A percentile compares a stretch with the other conserved stretches of the same genome.
These are phyloP conservation scores for Hylomyscus alleni DNA, from an alignment of 2,797 vertebrate species.

Conservation along the genomic window DNA sequence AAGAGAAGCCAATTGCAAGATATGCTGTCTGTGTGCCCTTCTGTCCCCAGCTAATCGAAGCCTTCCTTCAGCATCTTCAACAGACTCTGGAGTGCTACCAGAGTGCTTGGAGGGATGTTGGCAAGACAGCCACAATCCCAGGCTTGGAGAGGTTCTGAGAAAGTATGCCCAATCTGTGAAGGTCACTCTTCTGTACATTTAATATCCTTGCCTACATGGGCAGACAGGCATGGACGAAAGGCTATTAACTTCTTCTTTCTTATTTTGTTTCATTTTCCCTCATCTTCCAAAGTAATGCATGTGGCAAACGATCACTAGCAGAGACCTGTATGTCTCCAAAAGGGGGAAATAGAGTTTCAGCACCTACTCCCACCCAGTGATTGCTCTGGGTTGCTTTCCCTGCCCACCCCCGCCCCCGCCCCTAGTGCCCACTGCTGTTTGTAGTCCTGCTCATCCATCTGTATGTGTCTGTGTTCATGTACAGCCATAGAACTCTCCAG, in stretches of 20 bases:
- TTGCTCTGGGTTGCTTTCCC: too few relatives aligned
- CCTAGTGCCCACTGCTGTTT: not conserved
- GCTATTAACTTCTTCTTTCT: not conserved
- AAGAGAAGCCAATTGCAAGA: not conserved
- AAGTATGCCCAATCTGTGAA: not conserved
- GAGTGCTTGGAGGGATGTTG: not conserved
- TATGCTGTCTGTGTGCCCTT: not conserved
- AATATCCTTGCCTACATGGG: not conserved
- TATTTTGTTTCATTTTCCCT: not conserved
- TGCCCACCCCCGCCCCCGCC: too few relatives aligned
- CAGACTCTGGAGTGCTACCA: not conserved
- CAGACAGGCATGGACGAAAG: not conserved
- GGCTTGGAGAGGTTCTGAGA: not conserved
- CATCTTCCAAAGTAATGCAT: not conserved
- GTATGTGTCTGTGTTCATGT: not conserved
- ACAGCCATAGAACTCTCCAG: not conserved
- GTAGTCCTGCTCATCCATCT: not conserved
- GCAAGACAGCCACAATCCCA: not conserved
- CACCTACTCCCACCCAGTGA: not conserved
- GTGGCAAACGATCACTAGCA: not conserved
- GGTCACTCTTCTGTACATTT: not conserved
- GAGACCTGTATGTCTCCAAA: not conserved
- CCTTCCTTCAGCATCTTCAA: not conserved
- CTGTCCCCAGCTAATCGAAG: not conserved
- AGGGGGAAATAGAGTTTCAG: not conserved